phyloP scores from a whole-genome alignment of 2,113 vertebrate genomes.

The Epinephelus lanceolatus region DNA sequence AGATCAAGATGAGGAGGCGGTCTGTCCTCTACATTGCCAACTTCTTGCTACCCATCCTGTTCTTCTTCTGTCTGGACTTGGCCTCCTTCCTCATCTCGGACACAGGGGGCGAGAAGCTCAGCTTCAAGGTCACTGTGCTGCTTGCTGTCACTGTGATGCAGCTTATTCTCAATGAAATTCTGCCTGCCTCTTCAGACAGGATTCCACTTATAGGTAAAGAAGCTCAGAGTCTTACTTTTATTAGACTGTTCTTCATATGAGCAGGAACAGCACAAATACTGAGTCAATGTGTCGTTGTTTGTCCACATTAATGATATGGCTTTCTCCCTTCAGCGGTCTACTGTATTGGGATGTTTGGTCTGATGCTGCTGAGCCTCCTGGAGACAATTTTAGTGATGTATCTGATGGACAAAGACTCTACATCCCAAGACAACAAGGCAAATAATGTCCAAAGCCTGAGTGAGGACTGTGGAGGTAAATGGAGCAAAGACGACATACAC shows the following conservation, averaged over 20 bases:
- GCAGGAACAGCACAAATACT: not conserved
- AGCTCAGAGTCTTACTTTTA: not conserved
- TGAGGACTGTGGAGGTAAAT: conserved; percentile 14
- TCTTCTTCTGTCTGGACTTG: conserved; percentile 85
- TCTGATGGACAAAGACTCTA: conserved; percentile 66
- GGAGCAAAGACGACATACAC: not conserved
- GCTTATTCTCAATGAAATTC: conserved; percentile 82
- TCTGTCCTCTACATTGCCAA: conserved; percentile 83
- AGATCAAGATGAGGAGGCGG: conserved; percentile 84
- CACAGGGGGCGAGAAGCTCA: conserved; percentile 81
- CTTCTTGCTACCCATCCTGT: conserved; percentile 85
- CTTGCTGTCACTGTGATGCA: conserved; percentile 76
- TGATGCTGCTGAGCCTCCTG: conserved; percentile 84
- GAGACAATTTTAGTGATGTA: conserved; percentile 83
- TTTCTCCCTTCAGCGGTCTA: conserved; percentile 40
- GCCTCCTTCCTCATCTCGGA: conserved; percentile 84
- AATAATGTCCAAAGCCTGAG: not conserved
- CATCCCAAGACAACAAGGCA: not conserved
- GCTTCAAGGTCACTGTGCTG: conserved; percentile 78
- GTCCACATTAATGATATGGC: not conserved
- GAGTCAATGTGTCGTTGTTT: not conserved
- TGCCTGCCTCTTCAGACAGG: conserved; percentile 74
- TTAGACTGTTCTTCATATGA: not conserved
- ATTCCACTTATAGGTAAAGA: conserved; percentile 78
- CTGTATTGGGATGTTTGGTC: conserved; percentile 80